Conservation (phyloP, 2,888 invertebrate genomes). For the Heliconius sara region DNA sequence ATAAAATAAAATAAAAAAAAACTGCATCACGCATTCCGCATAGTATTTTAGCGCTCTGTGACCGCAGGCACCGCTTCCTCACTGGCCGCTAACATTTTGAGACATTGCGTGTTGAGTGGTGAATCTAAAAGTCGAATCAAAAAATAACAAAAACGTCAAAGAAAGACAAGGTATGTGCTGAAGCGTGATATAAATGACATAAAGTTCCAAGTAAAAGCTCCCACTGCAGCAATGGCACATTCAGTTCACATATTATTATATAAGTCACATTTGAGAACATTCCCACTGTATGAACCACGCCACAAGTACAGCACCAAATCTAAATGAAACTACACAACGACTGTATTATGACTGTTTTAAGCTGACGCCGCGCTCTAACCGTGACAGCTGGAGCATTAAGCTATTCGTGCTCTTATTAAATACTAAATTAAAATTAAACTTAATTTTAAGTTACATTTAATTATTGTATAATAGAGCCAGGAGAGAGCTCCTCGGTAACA, state of each 20-base stretch:
- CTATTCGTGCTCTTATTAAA: conserved; percentile 16
- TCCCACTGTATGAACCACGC: neutral
- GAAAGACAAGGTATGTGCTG: neutral
- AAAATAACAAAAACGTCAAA: neutral
- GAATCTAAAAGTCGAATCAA: no score
- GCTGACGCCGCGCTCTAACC: conserved; percentile 18
- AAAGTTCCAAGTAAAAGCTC: neutral
- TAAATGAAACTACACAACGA: conserved; percentile 25
- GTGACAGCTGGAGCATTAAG: conserved; percentile 18
- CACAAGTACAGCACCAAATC: conserved; percentile 15
- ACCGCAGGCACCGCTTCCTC: no score
- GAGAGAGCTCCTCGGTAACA: neutral
- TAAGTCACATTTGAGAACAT: conserved; percentile 17
- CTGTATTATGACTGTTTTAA: conserved; percentile 24
- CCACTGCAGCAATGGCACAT: neutral
- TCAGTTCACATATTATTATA: neutral
- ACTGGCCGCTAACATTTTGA: no score
- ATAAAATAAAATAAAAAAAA: neutral
- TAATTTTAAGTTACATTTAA: conserved; percentile 9
- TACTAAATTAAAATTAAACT: conserved; percentile 18
- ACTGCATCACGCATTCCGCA: no score
- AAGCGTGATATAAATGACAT: neutral
- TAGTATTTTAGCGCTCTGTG: no score
- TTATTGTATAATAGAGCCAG: conserved; percentile 11
- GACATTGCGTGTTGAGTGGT: no score